Percentiles rank a stretch among this genome's conserved stretches.
Conservation (phyloP, 92 coral and sea anemone genomes). For the Heteractis magnifica region DNA sequence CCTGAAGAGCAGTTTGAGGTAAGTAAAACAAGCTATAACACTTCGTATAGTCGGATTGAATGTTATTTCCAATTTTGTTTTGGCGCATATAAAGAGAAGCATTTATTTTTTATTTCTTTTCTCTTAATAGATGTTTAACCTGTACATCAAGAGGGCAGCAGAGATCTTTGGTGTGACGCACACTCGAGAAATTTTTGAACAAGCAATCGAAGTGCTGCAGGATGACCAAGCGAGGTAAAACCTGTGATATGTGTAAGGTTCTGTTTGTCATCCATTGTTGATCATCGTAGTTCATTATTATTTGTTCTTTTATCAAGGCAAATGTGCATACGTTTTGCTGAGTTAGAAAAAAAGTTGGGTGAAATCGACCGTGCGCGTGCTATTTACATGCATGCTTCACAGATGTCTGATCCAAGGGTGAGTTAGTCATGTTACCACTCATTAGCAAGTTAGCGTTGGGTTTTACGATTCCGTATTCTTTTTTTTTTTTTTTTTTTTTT, state of each 20-base stretch:
- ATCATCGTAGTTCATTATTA: background rate
- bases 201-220: slow-evolving; percentile 87
- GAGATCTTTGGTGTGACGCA: slow-evolving; percentile 99
- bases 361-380: slow-evolving; percentile 98
- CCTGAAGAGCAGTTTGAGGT: slow-evolving; percentile 98
- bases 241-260: background rate
- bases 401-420: slow-evolving; percentile 97
- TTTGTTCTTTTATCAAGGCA: slow-evolving; percentile 50
- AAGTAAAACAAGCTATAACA: background rate
- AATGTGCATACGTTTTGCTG: slow-evolving; percentile 98
- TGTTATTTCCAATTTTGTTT: no score
- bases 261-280: background rate
- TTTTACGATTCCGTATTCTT: no score
- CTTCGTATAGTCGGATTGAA: background rate
- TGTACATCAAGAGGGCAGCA: slow-evolving; percentile 96
- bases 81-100: background rate
- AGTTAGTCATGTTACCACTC: slow-evolving; percentile 4
- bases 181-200: slow-evolving; percentile 95
- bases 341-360: slow-evolving; percentile 93
- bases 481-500: background rate
- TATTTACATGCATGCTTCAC: slow-evolving; percentile 97
- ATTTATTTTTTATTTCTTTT: background rate
- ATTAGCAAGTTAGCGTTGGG: no score
- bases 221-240: slow-evolving; percentile 88
- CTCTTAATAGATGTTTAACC: slow-evolving; percentile 75